These are phyloP conservation scores for human (Homo sapiens) DNA, from an alignment of 2,113 vertebrate species.

Conservation along the genomic window DNA sequence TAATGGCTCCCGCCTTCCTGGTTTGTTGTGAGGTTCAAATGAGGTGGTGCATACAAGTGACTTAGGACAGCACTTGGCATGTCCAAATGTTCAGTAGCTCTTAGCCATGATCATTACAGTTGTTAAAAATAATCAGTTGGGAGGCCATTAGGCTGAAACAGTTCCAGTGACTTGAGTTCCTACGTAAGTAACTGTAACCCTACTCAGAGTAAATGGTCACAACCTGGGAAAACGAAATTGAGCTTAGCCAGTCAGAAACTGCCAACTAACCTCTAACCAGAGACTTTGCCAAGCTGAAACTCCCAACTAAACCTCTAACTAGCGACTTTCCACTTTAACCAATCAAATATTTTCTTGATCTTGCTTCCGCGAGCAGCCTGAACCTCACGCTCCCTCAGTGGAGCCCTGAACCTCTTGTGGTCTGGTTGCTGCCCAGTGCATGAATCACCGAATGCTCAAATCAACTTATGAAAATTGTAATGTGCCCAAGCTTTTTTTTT, in stretches of 20 bases:
- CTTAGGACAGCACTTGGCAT: background rate
- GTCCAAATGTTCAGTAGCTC: background rate
- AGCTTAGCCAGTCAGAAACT: background rate
- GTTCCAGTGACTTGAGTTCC: background rate
- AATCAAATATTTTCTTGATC: background rate
- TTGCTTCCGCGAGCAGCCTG: background rate
- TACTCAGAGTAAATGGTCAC: too few species aligned
- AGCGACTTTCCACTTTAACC: background rate
- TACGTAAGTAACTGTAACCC: background rate
- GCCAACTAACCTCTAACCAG: background rate
- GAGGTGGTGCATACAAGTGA: fast-evolving
- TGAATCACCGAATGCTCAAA: background rate
- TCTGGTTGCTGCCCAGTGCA: background rate
- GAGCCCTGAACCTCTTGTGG: background rate
- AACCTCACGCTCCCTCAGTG: fast-evolving
- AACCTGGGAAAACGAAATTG: too few species aligned
- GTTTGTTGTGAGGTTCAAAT: background rate
- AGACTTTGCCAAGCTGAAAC: background rate
- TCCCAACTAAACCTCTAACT: background rate
- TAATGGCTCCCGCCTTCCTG: too few species aligned
- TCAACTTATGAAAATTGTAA: background rate
- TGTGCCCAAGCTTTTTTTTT: background rate
- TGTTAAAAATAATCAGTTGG: background rate
- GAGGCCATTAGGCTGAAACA: background rate
- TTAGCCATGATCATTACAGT: background rate